Conservation (phyloP, 2,113 vertebrate species). For the Bubo blakistoni region DNA sequence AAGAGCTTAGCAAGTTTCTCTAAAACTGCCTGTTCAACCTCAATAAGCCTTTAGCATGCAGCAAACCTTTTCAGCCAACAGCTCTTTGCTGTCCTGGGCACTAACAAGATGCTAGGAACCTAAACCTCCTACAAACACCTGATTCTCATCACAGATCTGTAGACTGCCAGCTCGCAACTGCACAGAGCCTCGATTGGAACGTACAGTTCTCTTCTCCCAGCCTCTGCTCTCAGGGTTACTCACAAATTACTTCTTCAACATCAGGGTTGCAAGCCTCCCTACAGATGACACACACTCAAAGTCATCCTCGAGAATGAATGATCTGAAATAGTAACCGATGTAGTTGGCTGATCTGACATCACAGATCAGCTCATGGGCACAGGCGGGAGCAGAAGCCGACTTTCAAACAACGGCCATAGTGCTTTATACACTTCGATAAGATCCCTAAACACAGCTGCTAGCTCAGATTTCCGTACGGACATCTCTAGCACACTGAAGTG, state of each 20-base stretch:
- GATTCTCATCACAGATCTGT: background rate
- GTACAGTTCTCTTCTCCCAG: background rate
- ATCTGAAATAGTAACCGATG: background rate
- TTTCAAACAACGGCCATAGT: background rate
- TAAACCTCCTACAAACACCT: background rate
- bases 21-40: background rate
- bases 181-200: accelerated
- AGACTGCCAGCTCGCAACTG: background rate
- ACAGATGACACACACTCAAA: background rate
- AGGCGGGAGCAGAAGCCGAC: background rate
- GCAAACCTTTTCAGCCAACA: background rate
- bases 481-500: background rate
- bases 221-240: background rate
- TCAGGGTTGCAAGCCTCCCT: background rate
- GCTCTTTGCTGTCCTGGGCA: background rate
- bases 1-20: background rate
- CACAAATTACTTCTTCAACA: background rate
- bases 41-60: background rate
- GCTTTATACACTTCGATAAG: background rate
- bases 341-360: background rate
- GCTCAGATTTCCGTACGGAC: background rate
- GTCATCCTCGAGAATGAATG: background rate
- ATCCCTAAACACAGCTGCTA: background rate
- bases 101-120: background rate
- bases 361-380: background rate